A percentile compares a stretch with the other conserved stretches of the same genome.
Conservation (phyloP, 2,888 invertebrate genomes). For the Athetis lepigone region DNA sequence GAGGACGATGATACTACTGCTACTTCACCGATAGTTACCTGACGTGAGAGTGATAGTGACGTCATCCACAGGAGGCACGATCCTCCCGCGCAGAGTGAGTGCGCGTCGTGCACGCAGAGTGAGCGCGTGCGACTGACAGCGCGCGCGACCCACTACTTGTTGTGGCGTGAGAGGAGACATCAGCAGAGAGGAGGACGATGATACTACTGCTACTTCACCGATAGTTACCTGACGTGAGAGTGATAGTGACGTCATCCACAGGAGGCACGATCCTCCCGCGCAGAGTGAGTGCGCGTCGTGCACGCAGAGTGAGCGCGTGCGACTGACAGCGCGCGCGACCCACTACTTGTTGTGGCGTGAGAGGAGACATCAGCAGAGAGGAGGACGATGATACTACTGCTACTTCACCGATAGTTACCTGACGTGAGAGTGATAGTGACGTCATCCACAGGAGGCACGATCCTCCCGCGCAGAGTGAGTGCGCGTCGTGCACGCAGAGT, state of each 20-base stretch:
- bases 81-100: slow-evolving; percentile 91
- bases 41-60: slow-evolving; percentile 89
- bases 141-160: slow-evolving; percentile 88
- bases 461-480: slow-evolving; percentile 91
- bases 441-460: slow-evolving; percentile 92
- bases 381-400: slow-evolving; percentile 92
- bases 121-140: slow-evolving; percentile 92
- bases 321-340: slow-evolving; percentile 92
- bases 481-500: slow-evolving; percentile 92
- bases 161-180: slow-evolving; percentile 75
- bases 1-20: too few relatives aligned
- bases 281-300: slow-evolving; percentile 92
- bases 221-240: slow-evolving; percentile 71
- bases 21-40: slow-evolving; percentile 6
- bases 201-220: slow-evolving; percentile 91
- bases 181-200: slow-evolving; percentile 92
- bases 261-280: slow-evolving; percentile 92
- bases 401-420: slow-evolving; percentile 80
- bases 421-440: slow-evolving; percentile 89
- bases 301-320: slow-evolving; percentile 91
- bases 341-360: slow-evolving; percentile 87
- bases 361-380: slow-evolving; percentile 87
- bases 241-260: slow-evolving; percentile 91
- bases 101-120: slow-evolving; percentile 92
- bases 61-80: slow-evolving; percentile 92